A percentile compares a stretch with the other conserved stretches of the same genome.
Conservation (phyloP, 2,888 invertebrate species). For the Cremastobaeus sp. region DNA sequence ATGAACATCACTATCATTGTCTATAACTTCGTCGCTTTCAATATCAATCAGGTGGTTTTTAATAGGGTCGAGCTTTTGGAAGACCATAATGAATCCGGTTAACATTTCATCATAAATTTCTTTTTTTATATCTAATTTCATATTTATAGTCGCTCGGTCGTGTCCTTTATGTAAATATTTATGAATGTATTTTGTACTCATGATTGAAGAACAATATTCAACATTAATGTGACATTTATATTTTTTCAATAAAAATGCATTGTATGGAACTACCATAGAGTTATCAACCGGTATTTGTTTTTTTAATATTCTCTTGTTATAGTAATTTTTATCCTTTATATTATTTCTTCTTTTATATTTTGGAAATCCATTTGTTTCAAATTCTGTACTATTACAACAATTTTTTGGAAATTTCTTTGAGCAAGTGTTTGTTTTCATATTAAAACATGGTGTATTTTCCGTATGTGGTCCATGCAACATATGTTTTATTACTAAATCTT, state of each 20-base stretch:
- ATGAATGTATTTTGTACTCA: conserved; percentile 48
- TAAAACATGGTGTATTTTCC: not conserved
- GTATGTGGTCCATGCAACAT: conserved; percentile 4
- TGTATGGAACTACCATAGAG: conserved; percentile 19
- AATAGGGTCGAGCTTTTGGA: not conserved
- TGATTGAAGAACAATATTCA: conserved; percentile 54
- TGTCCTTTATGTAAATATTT: no score
- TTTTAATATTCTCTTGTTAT: not conserved
- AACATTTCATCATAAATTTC: no score
- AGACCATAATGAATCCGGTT: not conserved
- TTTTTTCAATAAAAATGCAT: conserved; percentile 39
- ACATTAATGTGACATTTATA: conserved; percentile 52
- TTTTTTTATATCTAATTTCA: no score
- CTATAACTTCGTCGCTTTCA: not conserved
- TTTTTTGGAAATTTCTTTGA: conserved; percentile 7
- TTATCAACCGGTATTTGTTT: no score
- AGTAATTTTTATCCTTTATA: not conserved
- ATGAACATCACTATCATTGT: not conserved
- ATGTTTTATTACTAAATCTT: conserved; percentile 9
- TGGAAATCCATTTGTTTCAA: conserved; percentile 7
- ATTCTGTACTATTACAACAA: not conserved
- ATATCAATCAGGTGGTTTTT: not conserved
- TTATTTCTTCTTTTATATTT: not conserved
- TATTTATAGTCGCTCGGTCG: no score
- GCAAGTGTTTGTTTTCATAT: not conserved